phyloP scores from a whole-genome alignment of 2,113 vertebrate species.

The Rhea americana region DNA sequence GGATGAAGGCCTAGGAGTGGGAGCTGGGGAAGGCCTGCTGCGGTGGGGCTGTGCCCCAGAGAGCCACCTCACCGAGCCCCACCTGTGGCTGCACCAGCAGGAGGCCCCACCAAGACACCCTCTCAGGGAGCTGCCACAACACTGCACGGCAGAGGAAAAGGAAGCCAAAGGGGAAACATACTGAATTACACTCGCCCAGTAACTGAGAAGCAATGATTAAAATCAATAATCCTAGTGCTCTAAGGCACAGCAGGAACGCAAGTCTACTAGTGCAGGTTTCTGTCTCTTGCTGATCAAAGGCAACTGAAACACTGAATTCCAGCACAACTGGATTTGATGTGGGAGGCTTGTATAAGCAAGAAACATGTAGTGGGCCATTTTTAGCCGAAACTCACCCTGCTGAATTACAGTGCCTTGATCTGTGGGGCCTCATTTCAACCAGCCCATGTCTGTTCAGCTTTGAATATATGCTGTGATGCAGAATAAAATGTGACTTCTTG shows the following conservation, averaged over 20 bases:
- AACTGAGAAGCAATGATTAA: neutral
- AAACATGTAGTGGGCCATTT: neutral
- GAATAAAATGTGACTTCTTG: neutral
- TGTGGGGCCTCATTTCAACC: neutral
- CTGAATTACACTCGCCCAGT: neutral
- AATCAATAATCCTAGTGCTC: neutral
- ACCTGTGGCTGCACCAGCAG: rapidly evolving
- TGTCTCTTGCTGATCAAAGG: neutral
- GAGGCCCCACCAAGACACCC: neutral
- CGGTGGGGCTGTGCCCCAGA: neutral
- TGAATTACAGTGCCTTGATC: neutral
- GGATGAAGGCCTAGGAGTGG: neutral
- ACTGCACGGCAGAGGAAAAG: neutral
- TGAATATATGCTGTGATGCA: neutral
- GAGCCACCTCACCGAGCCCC: neutral
- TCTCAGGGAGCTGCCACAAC: neutral
- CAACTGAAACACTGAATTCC: neutral
- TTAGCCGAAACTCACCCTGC: neutral
- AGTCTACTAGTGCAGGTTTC: neutral
- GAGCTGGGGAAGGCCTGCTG: neutral
- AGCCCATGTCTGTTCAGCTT: neutral
- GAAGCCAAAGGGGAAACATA: neutral
- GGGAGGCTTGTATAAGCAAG: neutral
- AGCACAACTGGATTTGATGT: neutral
- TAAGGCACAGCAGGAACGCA: neutral